These are phyloP conservation scores for Nothobranchius kuhntae DNA, from an alignment of 2,113 vertebrate genomes.

Conservation along the genomic window DNA sequence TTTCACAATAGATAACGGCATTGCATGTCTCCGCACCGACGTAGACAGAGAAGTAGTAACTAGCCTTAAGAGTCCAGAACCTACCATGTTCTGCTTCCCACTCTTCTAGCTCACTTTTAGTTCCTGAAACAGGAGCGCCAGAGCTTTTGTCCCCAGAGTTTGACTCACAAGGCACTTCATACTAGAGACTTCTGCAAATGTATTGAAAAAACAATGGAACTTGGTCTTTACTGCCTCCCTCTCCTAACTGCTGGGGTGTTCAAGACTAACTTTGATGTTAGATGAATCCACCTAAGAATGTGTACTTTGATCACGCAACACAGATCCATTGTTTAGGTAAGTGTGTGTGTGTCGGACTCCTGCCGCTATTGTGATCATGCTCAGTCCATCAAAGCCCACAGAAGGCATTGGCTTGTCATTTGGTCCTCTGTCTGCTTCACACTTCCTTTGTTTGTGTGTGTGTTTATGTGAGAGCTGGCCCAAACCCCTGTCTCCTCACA, in stretches of 20 bases:
- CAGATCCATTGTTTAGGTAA: conserved; percentile 55
- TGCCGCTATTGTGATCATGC: conserved; percentile 64
- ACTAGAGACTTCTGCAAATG: too few species aligned
- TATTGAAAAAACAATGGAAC: too few species aligned
- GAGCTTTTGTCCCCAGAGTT: too few species aligned
- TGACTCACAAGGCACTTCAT: too few species aligned
- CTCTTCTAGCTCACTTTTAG: too few species aligned
- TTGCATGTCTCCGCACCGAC: too few species aligned
- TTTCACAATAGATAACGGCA: too few species aligned
- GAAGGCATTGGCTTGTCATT: conserved; percentile 66
- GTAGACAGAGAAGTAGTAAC: too few species aligned
- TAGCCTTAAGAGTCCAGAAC: too few species aligned
- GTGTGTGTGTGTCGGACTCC: conserved; percentile 53
- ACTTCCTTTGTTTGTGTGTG: conserved; percentile 75
- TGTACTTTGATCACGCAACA: conserved; percentile 3
- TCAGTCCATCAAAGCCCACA: conserved; percentile 69
- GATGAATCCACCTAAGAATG: conserved; percentile 10
- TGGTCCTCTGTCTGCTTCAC: conserved; percentile 67
- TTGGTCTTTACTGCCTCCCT: neutral
- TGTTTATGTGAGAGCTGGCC: conserved; percentile 56
- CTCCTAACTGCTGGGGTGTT: neutral
- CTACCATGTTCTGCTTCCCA: too few species aligned
- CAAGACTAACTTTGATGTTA: neutral
- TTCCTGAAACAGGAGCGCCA: too few species aligned
- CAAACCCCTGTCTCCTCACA: conserved; percentile 58